Conservation (phyloP, 2,888 invertebrate species). For the Polydesmus complanatus region DNA sequence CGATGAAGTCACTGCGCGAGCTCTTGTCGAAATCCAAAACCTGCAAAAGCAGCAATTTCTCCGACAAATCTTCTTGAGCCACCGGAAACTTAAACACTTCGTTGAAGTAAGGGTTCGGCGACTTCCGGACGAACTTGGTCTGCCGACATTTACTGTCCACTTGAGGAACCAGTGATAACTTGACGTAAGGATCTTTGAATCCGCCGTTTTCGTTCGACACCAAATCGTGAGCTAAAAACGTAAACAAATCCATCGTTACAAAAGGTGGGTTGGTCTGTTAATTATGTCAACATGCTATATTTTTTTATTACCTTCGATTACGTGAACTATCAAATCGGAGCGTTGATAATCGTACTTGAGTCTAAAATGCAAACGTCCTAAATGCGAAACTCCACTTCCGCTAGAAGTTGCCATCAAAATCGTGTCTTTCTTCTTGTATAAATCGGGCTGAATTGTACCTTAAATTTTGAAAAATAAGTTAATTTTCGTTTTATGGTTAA, state of each 20-base stretch:
- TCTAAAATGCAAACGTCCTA: slow-evolving; percentile 69
- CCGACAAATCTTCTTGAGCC: slow-evolving; percentile 69
- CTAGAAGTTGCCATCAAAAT: slow-evolving; percentile 43
- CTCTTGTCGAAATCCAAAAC: slow-evolving; percentile 52
- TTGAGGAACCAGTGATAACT: slow-evolving; percentile 61
- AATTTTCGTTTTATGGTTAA: background rate
- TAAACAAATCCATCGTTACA: background rate
- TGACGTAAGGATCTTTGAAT: slow-evolving; percentile 79
- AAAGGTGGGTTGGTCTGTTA: no score
- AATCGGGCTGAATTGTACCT: slow-evolving; percentile 73
- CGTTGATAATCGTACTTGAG: slow-evolving; percentile 79
- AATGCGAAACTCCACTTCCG: slow-evolving; percentile 50
- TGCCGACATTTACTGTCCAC: slow-evolving; percentile 73
- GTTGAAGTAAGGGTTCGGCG: slow-evolving; percentile 75
- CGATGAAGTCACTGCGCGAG: slow-evolving; percentile 75
- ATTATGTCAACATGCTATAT: background rate
- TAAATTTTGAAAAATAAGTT: background rate
- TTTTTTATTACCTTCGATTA: slow-evolving; percentile 59
- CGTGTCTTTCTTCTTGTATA: slow-evolving; percentile 48
- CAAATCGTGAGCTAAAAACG: slow-evolving; percentile 47
- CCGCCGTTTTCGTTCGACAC: slow-evolving; percentile 72
- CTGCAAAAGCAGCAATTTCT: slow-evolving; percentile 55
- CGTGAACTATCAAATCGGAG: slow-evolving; percentile 76
- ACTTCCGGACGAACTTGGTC: slow-evolving; percentile 67
- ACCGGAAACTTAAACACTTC: slow-evolving; percentile 87